Evolutionary conservation across 2,797 vertebrate genomes (phyloP).

Genomic region (Hirundo rustica): DNA sequence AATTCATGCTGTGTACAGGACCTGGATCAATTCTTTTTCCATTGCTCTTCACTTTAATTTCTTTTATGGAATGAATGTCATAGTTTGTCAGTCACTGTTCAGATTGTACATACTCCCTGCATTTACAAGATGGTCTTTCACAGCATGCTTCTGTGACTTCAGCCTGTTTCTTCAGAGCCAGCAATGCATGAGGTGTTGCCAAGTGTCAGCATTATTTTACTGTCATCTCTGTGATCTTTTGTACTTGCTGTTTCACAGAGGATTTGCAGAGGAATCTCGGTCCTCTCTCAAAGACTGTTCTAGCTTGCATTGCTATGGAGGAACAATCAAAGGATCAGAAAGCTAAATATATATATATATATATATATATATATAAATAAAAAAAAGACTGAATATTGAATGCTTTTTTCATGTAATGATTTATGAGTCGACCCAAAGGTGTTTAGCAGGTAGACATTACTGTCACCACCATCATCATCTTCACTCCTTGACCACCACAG

Average conservation of each 20-base stretch:
- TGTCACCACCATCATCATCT: neutral
- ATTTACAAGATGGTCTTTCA: neutral
- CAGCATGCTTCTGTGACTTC: neutral
- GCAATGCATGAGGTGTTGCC: neutral
- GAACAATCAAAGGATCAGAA: neutral
- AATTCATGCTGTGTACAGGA: neutral
- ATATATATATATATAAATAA: too few species aligned
- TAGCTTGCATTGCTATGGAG: neutral
- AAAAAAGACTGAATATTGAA: neutral
- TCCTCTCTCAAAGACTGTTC: neutral
- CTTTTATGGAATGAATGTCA: neutral
- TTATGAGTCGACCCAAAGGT: neutral
- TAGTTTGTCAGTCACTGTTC: neutral
- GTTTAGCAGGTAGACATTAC: neutral
- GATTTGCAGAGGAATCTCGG: neutral
- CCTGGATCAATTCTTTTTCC: fast-evolving
- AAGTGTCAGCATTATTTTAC: neutral
- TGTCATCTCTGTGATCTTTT: neutral
- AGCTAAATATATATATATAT: too few species aligned
- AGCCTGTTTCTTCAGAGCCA: neutral
- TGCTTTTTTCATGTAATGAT: neutral
- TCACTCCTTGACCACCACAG: neutral
- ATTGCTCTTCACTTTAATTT: neutral
- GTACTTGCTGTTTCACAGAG: neutral
- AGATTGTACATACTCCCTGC: neutral